Percentiles rank a stretch among this genome's conserved stretches.
These are phyloP conservation scores for Cyclina sinensis DNA, from an alignment of 1,140 invertebrate species.

Conservation along the genomic window DNA sequence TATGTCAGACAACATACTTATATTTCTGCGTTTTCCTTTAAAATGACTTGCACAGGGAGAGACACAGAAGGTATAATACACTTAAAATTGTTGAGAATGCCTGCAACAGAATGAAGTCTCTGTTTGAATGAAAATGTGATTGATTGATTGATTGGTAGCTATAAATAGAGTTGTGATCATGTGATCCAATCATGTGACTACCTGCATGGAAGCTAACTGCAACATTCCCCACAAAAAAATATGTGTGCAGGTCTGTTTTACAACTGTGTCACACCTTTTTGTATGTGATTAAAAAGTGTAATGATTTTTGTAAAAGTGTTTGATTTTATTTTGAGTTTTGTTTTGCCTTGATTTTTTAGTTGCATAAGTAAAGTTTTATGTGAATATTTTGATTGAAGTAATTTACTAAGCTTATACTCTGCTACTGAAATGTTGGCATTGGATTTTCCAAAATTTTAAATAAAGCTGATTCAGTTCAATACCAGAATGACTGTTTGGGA, in stretches of 20 bases:
- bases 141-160: constrained; percentile 64
- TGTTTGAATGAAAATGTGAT: constrained; percentile 31
- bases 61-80: constrained; percentile 54
- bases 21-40: background rate
- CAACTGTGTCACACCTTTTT: background rate
- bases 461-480: too few species aligned
- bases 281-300: too few species aligned
- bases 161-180: constrained; percentile 64
- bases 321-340: background rate
- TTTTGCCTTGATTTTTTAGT: background rate
- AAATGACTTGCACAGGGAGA: constrained; percentile 20
- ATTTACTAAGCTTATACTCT: too few species aligned
- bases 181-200: constrained; percentile 59
- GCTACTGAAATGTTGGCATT: too few species aligned
- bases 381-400: too few species aligned
- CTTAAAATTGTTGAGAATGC: constrained; percentile 55
- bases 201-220: constrained; percentile 65
- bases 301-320: background rate
- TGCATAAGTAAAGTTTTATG: background rate
- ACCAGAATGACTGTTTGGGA: too few species aligned
- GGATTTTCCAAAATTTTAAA: too few species aligned
- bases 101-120: constrained; percentile 15
- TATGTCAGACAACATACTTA: background rate
- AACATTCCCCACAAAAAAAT: background rate
- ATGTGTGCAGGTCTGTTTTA: constrained; percentile 1